phyloP scores from a whole-genome alignment of 2,888 invertebrate species.

The Salpingus planirostris region DNA sequence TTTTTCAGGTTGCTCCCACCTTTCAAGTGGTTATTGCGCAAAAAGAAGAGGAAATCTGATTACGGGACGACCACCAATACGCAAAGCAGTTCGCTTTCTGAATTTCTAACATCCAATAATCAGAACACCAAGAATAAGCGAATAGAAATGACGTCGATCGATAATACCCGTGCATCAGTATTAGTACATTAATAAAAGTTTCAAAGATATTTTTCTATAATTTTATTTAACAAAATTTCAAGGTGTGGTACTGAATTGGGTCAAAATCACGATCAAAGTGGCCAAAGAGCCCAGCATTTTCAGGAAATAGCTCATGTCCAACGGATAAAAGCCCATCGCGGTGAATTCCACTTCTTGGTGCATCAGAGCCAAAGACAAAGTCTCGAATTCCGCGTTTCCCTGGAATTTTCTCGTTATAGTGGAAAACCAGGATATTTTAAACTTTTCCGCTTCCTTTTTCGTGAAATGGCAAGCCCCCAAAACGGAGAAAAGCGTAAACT shows the following conservation, averaged over 20 bases:
- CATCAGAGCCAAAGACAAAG: neutral
- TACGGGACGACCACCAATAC: conserved; percentile 46
- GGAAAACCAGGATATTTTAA: conserved; percentile 6
- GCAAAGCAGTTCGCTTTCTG: conserved; percentile 39
- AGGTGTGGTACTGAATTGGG: conserved; percentile 8
- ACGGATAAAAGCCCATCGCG: conserved; percentile 1
- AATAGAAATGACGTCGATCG: neutral
- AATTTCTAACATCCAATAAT: conserved; percentile 25
- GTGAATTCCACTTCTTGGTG: conserved; percentile 1
- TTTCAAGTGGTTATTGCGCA: conserved; percentile 29
- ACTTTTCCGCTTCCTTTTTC: conserved; percentile 3
- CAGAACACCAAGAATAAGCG: neutral
- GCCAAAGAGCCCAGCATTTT: conserved; percentile 8
- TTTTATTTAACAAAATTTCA: too few relatives aligned
- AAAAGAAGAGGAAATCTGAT: conserved; percentile 20
- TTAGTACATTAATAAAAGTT: conserved; percentile 3
- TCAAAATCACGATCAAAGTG: conserved; percentile 10
- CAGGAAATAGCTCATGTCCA: conserved; percentile 1
- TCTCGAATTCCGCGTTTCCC: neutral
- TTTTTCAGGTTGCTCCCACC: conserved; percentile 28
- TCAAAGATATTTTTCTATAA: neutral
- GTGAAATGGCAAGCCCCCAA: conserved; percentile 4
- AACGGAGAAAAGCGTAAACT: conserved; percentile 4
- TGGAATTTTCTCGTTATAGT: neutral
- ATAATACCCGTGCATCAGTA: neutral